phyloP scores from a whole-genome alignment of 2,797 vertebrate species.

The Enteromius thamalakanensis region DNA sequence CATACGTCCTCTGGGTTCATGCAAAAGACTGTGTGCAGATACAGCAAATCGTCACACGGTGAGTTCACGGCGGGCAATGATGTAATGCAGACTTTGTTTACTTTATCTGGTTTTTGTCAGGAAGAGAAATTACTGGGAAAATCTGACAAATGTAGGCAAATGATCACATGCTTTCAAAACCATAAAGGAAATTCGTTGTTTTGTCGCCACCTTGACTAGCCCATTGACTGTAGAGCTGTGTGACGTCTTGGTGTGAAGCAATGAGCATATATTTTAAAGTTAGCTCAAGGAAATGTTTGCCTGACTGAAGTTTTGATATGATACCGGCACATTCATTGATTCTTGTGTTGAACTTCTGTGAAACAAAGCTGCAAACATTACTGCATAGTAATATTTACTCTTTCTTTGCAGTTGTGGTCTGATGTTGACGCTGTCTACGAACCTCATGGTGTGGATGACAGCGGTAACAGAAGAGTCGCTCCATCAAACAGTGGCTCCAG shows the following conservation, averaged over 20 bases:
- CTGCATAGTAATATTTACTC: slow-evolving; percentile 10
- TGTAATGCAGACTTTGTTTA: not conserved
- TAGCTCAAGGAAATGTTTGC: slow-evolving; percentile 29
- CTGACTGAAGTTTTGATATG: not conserved
- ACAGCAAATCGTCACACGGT: slow-evolving; percentile 87
- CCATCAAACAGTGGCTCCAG: slow-evolving; percentile 78
- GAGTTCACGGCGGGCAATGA: not conserved
- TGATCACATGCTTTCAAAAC: slow-evolving; percentile 11
- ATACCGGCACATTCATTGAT: not conserved
- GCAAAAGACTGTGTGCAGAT: slow-evolving; percentile 88
- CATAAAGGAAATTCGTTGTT: not conserved
- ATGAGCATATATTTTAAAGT: slow-evolving; percentile 17
- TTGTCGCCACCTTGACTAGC: not conserved
- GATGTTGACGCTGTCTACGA: slow-evolving; percentile 89
- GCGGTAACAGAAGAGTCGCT: slow-evolving; percentile 89
- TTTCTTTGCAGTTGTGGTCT: slow-evolving; percentile 82
- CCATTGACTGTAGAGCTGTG: not conserved
- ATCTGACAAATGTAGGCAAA: not conserved
- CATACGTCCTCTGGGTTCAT: slow-evolving; percentile 88
- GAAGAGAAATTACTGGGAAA: not conserved
- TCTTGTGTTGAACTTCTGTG: not conserved
- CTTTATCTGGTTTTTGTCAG: not conserved
- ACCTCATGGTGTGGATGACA: slow-evolving; percentile 89
- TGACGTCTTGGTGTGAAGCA: not conserved
- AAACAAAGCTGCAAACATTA: not conserved